Percentiles rank a stretch among this genome's conserved stretches.
phyloP scores from a whole-genome alignment of 2,797 vertebrate genomes.

The Urocyon cinereoargenteus region DNA sequence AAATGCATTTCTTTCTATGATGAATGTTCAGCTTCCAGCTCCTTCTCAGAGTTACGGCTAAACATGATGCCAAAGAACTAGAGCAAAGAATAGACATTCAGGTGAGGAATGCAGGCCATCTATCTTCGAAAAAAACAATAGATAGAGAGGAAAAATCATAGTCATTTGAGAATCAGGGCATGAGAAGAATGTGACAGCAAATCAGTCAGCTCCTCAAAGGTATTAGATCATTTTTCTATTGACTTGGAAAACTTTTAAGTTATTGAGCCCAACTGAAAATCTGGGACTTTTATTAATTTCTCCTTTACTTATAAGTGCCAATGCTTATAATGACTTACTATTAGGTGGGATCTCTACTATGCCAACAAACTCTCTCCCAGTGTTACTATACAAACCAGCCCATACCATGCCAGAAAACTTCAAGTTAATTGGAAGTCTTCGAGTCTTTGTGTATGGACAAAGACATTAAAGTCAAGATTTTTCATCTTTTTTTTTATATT shows the following conservation, averaged over 20 bases:
- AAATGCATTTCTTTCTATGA: constrained; percentile 49
- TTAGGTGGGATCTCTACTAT: constrained; percentile 66
- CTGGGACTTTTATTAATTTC: constrained; percentile 33
- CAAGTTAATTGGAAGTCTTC: background rate
- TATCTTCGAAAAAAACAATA: constrained; percentile 44
- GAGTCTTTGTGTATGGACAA: background rate
- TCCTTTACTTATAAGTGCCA: constrained; percentile 57
- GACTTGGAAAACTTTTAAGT: constrained; percentile 4
- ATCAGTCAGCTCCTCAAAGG: background rate
- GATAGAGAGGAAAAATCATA: background rate
- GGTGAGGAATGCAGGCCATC: constrained; percentile 56
- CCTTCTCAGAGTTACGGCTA: constrained; percentile 66
- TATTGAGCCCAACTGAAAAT: background rate
- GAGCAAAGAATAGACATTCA: constrained; percentile 54
- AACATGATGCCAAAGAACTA: constrained; percentile 65
- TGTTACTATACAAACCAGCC: constrained; percentile 12
- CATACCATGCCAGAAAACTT: background rate
- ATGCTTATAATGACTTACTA: constrained; percentile 64
- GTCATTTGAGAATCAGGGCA: constrained; percentile 2
- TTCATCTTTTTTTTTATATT: background rate
- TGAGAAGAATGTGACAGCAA: constrained; percentile 54
- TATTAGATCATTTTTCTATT: background rate
- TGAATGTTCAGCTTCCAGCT: constrained; percentile 57
- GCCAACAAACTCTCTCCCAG: constrained; percentile 54
- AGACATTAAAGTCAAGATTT: background rate